phyloP scores from a whole-genome alignment of 2,113 vertebrate species.

The Hyaena hyaena region DNA sequence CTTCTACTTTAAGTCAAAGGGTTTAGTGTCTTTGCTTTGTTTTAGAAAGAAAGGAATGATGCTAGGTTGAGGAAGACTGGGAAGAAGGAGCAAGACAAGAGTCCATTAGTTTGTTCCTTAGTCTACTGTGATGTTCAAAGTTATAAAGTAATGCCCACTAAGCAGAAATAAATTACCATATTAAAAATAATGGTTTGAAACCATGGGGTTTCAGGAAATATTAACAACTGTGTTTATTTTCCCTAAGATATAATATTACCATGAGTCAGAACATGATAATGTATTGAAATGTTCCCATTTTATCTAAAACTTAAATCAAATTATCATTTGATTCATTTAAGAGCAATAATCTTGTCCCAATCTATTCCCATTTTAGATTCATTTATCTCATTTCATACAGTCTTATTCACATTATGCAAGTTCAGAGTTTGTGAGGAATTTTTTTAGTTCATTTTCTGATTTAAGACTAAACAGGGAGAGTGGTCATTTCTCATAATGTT shows the following conservation, averaged over 20 bases:
- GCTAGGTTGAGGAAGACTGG: neutral
- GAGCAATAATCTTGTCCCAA: neutral
- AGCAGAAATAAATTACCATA: slow-evolving; percentile 47
- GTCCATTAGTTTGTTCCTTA: slow-evolving; percentile 61
- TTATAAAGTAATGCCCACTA: slow-evolving; percentile 33
- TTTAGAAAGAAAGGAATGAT: neutral
- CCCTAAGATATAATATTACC: neutral
- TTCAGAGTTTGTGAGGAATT: neutral
- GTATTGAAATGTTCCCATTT: neutral
- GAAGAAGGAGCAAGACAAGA: neutral
- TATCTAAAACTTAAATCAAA: neutral
- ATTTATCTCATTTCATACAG: neutral
- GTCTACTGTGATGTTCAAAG: neutral
- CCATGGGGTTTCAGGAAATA: neutral
- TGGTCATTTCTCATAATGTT: neutral
- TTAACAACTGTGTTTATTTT: neutral
- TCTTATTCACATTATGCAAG: neutral
- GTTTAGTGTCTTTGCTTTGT: neutral
- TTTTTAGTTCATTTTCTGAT: neutral
- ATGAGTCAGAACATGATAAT: neutral
- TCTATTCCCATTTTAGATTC: neutral
- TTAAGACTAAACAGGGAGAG: neutral
- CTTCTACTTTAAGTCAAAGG: slow-evolving; percentile 53
- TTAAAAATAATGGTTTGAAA: neutral
- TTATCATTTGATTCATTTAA: neutral